Evolutionary conservation across 2,113 vertebrate species (phyloP).

Genomic region (Galeopterus variegatus): DNA sequence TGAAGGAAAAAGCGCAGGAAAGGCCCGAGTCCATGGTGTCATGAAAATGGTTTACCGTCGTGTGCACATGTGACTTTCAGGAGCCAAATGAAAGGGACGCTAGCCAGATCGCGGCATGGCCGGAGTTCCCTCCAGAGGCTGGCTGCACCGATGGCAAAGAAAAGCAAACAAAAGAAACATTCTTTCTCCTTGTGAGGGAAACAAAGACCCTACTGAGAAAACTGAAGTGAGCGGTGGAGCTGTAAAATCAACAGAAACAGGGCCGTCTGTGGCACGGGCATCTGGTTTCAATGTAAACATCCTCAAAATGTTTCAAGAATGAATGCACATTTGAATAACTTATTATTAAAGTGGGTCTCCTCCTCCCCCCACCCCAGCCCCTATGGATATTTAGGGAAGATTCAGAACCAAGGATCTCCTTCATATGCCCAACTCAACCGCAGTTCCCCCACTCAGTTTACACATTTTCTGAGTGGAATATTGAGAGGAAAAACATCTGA

Average conservation of each 20-base stretch:
- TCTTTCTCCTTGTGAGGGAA: conserved; percentile 80
- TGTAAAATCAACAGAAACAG: conserved; percentile 82
- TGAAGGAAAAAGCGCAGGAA: background rate
- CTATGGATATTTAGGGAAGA: conserved; percentile 29
- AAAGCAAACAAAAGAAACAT: conserved; percentile 86
- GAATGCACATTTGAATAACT: conserved; percentile 74
- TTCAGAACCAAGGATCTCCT: conserved; percentile 11
- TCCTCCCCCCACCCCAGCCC: background rate
- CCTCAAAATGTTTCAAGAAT: conserved; percentile 81
- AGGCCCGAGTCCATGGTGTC: conserved; percentile 50
- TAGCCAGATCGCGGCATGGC: conserved; percentile 64
- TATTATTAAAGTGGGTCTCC: conserved; percentile 55
- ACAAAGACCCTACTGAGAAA: conserved; percentile 84
- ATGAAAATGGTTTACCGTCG: conserved; percentile 25
- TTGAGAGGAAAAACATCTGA: background rate
- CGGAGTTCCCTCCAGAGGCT: conserved; percentile 75
- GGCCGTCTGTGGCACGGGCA: background rate
- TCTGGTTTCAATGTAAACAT: conserved; percentile 79
- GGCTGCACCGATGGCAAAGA: conserved; percentile 69
- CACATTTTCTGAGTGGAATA: background rate
- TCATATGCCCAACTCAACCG: background rate
- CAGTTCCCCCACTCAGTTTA: background rate
- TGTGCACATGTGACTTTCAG: conserved; percentile 59
- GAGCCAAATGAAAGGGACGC: conserved; percentile 73
- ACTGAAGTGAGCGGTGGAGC: conserved; percentile 76